Percentiles rank a stretch among this genome's conserved stretches.
These are phyloP conservation scores for Ormyrus nitidulus DNA, from an alignment of 2,888 invertebrate genomes.

Conservation along the genomic window DNA sequence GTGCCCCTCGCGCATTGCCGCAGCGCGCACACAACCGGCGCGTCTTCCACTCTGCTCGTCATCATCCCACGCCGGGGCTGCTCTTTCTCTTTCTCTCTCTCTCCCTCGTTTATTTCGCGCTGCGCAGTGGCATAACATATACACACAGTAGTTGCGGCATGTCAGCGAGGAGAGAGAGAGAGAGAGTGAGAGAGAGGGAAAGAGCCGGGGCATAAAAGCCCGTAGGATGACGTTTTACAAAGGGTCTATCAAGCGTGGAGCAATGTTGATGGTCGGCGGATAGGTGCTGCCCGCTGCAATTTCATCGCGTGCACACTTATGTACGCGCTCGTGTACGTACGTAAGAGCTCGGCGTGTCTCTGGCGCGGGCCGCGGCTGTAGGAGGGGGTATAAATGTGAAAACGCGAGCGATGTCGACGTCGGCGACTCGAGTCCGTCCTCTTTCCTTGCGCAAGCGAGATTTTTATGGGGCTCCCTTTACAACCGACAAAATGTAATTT, in stretches of 20 bases:
- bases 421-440: conserved; percentile 5
- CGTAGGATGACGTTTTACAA: conserved; percentile 71
- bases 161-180: conserved; percentile 7
- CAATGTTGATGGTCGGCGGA: conserved; percentile 60
- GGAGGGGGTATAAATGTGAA: conserved; percentile 43
- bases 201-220: conserved; percentile 68
- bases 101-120: conserved; percentile 39
- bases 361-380: background rate
- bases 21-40: background rate
- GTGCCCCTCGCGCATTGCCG: conserved; percentile 7
- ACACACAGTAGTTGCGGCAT: conserved; percentile 40
- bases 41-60: conserved; percentile 25
- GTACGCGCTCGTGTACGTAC: background rate
- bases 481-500: conserved; percentile 73
- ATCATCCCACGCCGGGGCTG: conserved; percentile 25
- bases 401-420: conserved; percentile 33
- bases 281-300: conserved; percentile 68
- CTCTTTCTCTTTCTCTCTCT: conserved; percentile 17
- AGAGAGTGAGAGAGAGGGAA: conserved; percentile 24
- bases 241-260: conserved; percentile 71
- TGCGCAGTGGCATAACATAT: conserved; percentile 33
- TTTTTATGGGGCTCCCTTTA: conserved; percentile 72
- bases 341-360: no score
- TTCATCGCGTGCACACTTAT: conserved; percentile 60
- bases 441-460: conserved; percentile 60